These are phyloP conservation scores for Meloidogyne floridensis DNA, from an alignment of 1,140 invertebrate genomes.

Conservation along the genomic window DNA sequence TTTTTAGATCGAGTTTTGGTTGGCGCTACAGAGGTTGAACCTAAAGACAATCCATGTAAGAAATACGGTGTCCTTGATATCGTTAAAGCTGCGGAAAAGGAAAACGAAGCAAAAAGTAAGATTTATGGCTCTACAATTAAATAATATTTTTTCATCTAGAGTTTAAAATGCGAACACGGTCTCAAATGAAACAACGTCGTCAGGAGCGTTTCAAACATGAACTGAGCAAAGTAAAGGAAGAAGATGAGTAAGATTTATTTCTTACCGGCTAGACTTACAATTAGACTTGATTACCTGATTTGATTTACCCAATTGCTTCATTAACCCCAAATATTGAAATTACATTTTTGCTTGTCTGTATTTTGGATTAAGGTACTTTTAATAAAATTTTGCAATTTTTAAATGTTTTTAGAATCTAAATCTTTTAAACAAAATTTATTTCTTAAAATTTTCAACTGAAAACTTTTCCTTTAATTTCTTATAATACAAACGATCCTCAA, in stretches of 20 bases:
- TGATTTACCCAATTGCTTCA: no score
- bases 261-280: no score
- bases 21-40: constrained; percentile 18
- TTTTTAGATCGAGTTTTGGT: constrained; percentile 32
- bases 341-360: no score
- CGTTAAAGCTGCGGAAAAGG: constrained; percentile 15
- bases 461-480: constrained; percentile 17
- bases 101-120: constrained; percentile 27
- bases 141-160: not conserved
- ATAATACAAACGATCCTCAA: constrained; percentile 19
- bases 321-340: no score
- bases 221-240: no score
- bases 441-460: not conserved
- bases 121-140: not conserved
- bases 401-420: not conserved
- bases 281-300: no score
- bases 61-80: not conserved
- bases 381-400: not conserved
- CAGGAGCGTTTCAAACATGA: not conserved
- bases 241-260: no score
- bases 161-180: not conserved
- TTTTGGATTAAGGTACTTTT: no score
- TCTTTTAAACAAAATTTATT: not conserved
- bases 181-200: not conserved
- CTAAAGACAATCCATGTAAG: constrained; percentile 26